phyloP scores from a whole-genome alignment of 2,888 invertebrate species.

The Panopea generosa region DNA sequence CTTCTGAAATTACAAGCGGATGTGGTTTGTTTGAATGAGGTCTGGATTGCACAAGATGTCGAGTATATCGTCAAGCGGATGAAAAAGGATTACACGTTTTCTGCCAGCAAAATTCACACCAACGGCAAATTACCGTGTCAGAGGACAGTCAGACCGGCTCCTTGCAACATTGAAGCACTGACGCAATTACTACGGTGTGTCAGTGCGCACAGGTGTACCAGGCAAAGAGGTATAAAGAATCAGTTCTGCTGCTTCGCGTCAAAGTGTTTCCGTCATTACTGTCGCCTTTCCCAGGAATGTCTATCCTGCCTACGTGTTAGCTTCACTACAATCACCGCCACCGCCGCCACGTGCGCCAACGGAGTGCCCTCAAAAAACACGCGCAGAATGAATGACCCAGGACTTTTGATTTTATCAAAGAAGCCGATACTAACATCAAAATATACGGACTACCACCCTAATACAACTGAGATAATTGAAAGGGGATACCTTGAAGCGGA shows the following conservation, averaged over 20 bases:
- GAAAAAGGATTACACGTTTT: conserved; percentile 19
- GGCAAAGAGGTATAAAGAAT: conserved; percentile 5
- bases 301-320: conserved; percentile 23
- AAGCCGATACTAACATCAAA: conserved; percentile 25
- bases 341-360: conserved; percentile 19
- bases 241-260: too few relatives aligned
- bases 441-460: conserved; percentile 41
- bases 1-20: conserved; percentile 39
- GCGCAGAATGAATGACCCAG: conserved; percentile 37
- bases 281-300: conserved; percentile 36
- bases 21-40: conserved; percentile 46
- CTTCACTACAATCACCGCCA: neutral
- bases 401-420: conserved; percentile 40
- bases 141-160: conserved; percentile 6
- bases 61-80: conserved; percentile 23
- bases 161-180: conserved; percentile 9
- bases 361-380: conserved; percentile 20
- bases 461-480: conserved; percentile 29
- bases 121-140: conserved; percentile 26
- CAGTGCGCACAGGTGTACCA: conserved; percentile 13
- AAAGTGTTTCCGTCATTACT: conserved; percentile 17
- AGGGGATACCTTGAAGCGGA: conserved; percentile 45
- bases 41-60: conserved; percentile 51
- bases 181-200: conserved; percentile 21
- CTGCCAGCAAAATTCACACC: conserved; percentile 39